These are phyloP conservation scores for Acanthococcus lagerstroemiae DNA, from an alignment of 2,888 invertebrate species.

Conservation along the genomic window DNA sequence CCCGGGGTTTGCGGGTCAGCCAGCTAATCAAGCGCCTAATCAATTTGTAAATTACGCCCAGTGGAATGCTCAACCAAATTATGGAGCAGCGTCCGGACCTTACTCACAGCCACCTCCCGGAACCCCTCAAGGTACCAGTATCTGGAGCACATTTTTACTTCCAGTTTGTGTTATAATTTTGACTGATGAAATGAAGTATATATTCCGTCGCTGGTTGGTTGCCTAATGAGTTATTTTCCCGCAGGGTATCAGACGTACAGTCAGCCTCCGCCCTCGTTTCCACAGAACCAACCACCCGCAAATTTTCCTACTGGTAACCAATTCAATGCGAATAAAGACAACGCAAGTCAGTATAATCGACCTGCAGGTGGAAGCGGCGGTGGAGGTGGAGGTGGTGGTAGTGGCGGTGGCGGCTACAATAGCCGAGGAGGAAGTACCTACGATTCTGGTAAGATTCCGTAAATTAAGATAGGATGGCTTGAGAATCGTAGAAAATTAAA, in stretches of 20 bases:
- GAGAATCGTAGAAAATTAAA: not conserved
- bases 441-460: slow-evolving; percentile 7
- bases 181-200: too few relatives aligned
- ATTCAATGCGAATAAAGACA: slow-evolving; percentile 4
- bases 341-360: slow-evolving; percentile 9
- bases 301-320: slow-evolving; percentile 4
- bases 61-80: slow-evolving; percentile 19
- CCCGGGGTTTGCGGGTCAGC: slow-evolving; percentile 17
- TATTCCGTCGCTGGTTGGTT: too few relatives aligned
- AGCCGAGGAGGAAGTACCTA: too few relatives aligned
- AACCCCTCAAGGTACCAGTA: too few relatives aligned
- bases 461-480: too few relatives aligned
- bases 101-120: slow-evolving; percentile 21
- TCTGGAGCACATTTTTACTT: too few relatives aligned
- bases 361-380: not conserved
- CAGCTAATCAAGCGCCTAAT: not conserved
- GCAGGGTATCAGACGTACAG: slow-evolving; percentile 16
- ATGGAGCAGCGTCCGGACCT: slow-evolving; percentile 6
- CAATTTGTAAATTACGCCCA: slow-evolving; percentile 22
- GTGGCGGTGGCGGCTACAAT: slow-evolving; percentile 1
- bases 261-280: slow-evolving; percentile 22
- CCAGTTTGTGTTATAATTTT: too few relatives aligned
- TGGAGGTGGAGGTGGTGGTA: slow-evolving; percentile 4
- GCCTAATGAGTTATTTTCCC: too few relatives aligned
- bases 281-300: slow-evolving; percentile 3